phyloP scores from a whole-genome alignment of 2,113 vertebrate species.

The Callocephalon fimbriatum region DNA sequence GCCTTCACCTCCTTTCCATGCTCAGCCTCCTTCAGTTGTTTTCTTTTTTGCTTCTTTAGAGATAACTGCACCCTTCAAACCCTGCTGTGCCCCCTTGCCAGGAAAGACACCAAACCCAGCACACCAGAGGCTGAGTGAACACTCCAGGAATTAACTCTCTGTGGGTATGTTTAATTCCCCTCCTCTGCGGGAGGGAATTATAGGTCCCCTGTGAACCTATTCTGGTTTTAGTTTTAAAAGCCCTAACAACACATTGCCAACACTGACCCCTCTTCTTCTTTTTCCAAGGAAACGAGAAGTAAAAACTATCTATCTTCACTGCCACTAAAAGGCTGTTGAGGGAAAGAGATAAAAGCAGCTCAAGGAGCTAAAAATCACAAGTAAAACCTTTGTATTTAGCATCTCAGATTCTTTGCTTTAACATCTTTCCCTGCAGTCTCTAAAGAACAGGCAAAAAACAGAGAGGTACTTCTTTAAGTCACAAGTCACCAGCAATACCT shows the following conservation, averaged over 20 bases:
- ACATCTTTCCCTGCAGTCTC: neutral
- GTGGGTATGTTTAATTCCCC: neutral
- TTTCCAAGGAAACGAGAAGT: neutral
- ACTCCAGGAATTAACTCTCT: neutral
- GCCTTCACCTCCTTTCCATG: neutral
- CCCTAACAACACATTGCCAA: neutral
- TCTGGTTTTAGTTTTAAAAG: neutral
- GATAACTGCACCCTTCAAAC: neutral
- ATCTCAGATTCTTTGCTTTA: neutral
- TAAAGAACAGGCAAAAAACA: neutral
- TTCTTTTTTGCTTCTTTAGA: neutral
- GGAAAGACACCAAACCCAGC: neutral
- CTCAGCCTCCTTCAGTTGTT: neutral
- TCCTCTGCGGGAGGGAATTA: neutral
- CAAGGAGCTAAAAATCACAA: neutral
- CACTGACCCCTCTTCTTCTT: neutral
- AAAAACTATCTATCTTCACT: neutral
- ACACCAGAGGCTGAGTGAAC: neutral
- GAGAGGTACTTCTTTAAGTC: neutral
- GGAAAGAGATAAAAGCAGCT: neutral
- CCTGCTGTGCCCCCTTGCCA: fast-evolving
- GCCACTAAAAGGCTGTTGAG: neutral
- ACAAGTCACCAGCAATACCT: neutral
- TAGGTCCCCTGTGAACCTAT: neutral
- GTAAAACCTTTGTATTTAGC: neutral